Percentiles rank a stretch among this genome's conserved stretches.
Evolutionary conservation across 2,888 invertebrate species (phyloP).

Genomic region (Luperina testacea): DNA sequence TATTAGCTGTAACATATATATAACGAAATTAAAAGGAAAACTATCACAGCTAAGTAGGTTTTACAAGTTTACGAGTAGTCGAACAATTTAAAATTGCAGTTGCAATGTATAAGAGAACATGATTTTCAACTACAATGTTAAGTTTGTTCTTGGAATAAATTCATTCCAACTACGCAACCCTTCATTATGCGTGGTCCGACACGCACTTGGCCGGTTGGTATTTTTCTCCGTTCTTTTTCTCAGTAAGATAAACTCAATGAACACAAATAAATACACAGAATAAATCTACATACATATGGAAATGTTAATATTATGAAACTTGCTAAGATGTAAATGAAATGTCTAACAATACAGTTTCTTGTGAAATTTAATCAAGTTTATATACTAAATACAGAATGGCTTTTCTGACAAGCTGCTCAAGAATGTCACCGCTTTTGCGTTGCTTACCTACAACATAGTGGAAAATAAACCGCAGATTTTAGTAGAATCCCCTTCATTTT

Average conservation of each 20-base stretch:
- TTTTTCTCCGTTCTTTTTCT: background rate
- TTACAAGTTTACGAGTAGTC: too few relatives aligned
- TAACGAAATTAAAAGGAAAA: too few relatives aligned
- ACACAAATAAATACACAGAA: background rate
- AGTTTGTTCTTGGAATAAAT: too few relatives aligned
- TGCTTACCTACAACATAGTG: slow-evolving; percentile 17
- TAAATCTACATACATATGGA: slow-evolving; percentile 7
- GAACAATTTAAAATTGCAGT: too few relatives aligned
- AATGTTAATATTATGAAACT: slow-evolving; percentile 10
- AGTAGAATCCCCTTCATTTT: slow-evolving; percentile 2
- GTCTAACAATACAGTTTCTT: slow-evolving; percentile 20
- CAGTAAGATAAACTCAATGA: background rate
- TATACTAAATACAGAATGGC: background rate
- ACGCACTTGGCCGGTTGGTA: too few relatives aligned
- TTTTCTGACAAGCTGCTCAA: slow-evolving; percentile 19
- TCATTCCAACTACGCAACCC: too few relatives aligned
- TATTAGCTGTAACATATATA: too few relatives aligned
- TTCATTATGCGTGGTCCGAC: too few relatives aligned
- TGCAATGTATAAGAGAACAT: too few relatives aligned
- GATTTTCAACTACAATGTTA: too few relatives aligned
- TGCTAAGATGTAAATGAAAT: slow-evolving; percentile 32
- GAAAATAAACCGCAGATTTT: slow-evolving; percentile 24
- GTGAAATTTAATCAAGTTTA: slow-evolving; percentile 28
- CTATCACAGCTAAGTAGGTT: too few relatives aligned
- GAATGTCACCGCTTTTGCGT: slow-evolving; percentile 36